These are phyloP conservation scores for Clarias magur DNA, from an alignment of 2,113 vertebrate species.

Conservation along the genomic window DNA sequence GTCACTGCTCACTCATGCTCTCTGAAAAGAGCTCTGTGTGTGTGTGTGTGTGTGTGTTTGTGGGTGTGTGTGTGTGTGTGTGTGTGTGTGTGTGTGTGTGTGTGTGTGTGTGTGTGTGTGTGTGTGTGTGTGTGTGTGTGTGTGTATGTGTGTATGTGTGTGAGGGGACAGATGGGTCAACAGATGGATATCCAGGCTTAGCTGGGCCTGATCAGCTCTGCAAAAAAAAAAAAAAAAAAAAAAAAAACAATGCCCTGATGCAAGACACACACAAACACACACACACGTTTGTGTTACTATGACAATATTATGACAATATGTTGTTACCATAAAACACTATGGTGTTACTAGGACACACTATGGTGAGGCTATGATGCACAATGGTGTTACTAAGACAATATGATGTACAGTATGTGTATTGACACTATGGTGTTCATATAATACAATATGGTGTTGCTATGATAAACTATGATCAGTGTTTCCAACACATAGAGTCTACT, in stretches of 20 bases:
- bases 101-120: conserved; percentile 48
- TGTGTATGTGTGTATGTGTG: conserved; percentile 42
- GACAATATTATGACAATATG: background rate
- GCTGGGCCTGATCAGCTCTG: conserved; percentile 67
- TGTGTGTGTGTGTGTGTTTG: conserved; percentile 36
- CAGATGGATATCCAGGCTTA: conserved; percentile 85
- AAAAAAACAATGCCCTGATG: background rate
- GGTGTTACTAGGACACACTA: background rate
- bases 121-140: conserved; percentile 34
- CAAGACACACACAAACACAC: conserved; percentile 26
- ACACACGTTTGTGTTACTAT: background rate
- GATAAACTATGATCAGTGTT: too few relatives aligned
- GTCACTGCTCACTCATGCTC: conserved; percentile 67
- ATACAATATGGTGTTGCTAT: background rate
- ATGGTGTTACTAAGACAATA: background rate
- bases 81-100: conserved; percentile 39
- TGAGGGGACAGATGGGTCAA: conserved; percentile 83
- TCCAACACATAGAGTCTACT: too few relatives aligned
- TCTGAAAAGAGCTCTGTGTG: conserved; percentile 56
- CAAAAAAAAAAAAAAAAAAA: conserved; percentile 35
- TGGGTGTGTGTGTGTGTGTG: conserved; percentile 46
- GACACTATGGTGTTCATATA: background rate
- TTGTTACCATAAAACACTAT: background rate
- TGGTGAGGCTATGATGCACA: background rate
- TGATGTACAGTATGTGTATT: too few relatives aligned